Base-by-base conservation (phyloP, 2,797 vertebrate genomes). In the Xiphorhynchus erythropygius region DNA sequence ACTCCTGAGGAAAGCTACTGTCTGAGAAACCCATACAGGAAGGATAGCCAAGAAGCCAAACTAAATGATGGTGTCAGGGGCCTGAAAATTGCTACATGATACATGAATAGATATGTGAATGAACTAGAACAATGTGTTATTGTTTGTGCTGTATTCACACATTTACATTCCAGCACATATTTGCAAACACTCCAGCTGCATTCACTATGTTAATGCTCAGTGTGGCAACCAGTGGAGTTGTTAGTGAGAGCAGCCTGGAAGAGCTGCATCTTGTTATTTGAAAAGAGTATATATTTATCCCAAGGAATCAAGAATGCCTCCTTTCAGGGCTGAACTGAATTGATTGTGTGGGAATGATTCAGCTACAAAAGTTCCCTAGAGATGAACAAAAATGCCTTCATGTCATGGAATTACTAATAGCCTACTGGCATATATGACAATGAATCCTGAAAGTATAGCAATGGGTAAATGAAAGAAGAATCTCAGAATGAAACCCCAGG, bases 361-460 rank as follows among this genome's bases (percentile, higher is more conserved):
- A 78, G 88, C 91, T 94, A 94, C 94, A 95, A 96, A 96, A 94
- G 95, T 91, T 96, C 95, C 96, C 96, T 96, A 94, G 95, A 96
- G 92, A 93, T 95, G 94, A 95, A 96, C 80, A 97, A 95, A 96
- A 95, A 95, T 94, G 95, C 90, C 71, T 90, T 86, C 30, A 2
- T 96, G 94, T 94, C 94, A 92, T 65, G 71, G 95, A 94, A 95
- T 95, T 96, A 90, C 95, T 93, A 97, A 96, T 90, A 96, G 91
- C 91, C 79, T 92, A 91, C 93, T 92, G 93, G 94, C 92, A 65
- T 97, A 96, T 95, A 96, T 95, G 93, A 96, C 89, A 97, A 96
- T 94, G 92, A 96, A 92, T 89, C 83, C 87, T 80, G 75, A 70
- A 94, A 96, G 93, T 95, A 91, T 76, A 94, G 89, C 1, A 7